Base-by-base conservation (phyloP, 2,888 invertebrate genomes). In the Fragum fragum region DNA sequence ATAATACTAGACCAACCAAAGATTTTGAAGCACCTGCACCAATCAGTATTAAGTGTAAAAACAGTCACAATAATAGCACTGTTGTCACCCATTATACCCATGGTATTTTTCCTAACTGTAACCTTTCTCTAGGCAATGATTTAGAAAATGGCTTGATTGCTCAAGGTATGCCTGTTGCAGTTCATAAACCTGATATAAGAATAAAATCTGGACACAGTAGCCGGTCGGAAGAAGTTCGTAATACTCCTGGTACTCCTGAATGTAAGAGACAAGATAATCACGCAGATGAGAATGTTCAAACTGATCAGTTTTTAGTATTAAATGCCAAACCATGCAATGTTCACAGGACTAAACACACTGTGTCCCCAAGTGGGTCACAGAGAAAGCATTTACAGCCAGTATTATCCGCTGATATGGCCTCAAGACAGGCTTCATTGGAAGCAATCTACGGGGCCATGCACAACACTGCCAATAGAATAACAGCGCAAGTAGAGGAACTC, bases 361-460 rank as follows among this genome's bases (percentile, higher is more conserved):
- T 66, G 42, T 66, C 66, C 9, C 61, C 32, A 3, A 29, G 26
- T 61, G 18, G 23, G 14, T 39, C 42, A 42, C 42, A 66, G 23
- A 36, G 66, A 23, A 66, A 66, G 26, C 39, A 66, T 66, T 66
- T 66, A 66, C 66, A 66, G 18, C 66, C 39, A 66, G 66, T 66
- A 42, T 66, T 66, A 66, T 79, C 79, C 66, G 28, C 57, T 26
- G 79, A 77, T 21, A 18, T n/a, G 21, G 53, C 53, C 28, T 73
- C 83, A 23, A 83, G 79, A 52, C 78, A 84, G 26, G 76, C 82
- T 26, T 73, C 72, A 29, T 57, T 86, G 21, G 63, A 78, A 28
- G 73, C 83, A 23, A 83, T 86, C 16, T 86, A 86, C 71, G 83
- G 83, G 66, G 73, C 80, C 42, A 79, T 81, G 18, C 76, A 80